Percentiles rank a stretch among this genome's conserved stretches.
Conservation (phyloP, 2,113 vertebrate species). For the Cryptomyrus ogoouensis region DNA sequence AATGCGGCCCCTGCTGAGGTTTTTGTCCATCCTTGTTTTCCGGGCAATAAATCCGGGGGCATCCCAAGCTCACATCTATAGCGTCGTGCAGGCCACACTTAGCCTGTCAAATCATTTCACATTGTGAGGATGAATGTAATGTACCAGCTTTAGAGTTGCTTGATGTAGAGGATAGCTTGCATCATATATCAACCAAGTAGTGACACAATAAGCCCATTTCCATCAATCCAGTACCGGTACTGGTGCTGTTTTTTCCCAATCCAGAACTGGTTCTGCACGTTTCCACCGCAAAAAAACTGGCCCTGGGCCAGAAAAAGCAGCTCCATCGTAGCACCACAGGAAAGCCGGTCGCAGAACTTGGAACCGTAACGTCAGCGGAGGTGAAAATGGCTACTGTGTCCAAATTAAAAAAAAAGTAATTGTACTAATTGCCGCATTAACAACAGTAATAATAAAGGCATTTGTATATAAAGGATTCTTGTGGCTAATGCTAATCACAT, state of each 20-base stretch:
- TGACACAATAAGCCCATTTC: neutral
- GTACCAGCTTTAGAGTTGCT: neutral
- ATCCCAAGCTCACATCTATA: neutral
- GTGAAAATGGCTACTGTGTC: neutral
- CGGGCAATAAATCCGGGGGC: neutral
- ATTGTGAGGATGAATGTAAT: neutral
- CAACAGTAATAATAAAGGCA: neutral
- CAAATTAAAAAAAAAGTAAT: neutral
- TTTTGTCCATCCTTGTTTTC: neutral
- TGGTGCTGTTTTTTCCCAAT: neutral
- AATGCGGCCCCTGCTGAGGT: neutral
- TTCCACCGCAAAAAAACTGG: neutral
- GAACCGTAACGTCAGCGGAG: neutral
- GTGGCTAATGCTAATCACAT: neutral
- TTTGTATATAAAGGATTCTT: neutral
- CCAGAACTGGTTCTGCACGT: neutral
- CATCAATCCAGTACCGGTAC: neutral
- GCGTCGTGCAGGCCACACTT: neutral
- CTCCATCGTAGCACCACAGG: neutral
- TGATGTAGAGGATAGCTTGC: neutral
- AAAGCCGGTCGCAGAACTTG: neutral
- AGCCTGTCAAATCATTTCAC: neutral
- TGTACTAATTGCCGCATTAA: neutral
- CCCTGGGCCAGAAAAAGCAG: neutral
- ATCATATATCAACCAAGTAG: neutral